phyloP scores from a whole-genome alignment of 2,113 vertebrate genomes.

The Sphyrna mokarran region DNA sequence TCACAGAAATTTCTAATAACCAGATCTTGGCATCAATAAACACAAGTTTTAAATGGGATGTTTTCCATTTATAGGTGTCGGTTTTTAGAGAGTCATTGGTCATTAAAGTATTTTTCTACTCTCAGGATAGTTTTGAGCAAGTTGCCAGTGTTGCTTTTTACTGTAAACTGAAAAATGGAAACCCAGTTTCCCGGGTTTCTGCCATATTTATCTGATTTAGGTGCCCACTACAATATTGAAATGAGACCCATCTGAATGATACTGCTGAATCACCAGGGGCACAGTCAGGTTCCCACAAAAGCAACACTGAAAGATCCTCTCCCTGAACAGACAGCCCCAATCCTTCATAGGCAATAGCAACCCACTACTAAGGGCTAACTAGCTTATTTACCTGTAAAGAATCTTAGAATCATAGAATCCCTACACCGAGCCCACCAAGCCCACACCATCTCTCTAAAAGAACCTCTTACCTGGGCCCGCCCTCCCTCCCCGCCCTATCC shows the following conservation, averaged over 20 bases:
- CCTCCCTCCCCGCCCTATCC: too few relatives aligned
- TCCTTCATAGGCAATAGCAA: background rate
- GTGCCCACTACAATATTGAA: background rate
- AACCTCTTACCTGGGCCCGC: too few relatives aligned
- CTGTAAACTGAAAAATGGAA: background rate
- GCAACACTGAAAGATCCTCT: background rate
- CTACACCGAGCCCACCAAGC: too few relatives aligned
- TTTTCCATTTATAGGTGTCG: background rate
- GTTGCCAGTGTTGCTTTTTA: background rate
- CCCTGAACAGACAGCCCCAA: background rate
- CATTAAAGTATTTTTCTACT: background rate
- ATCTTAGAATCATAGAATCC: too few relatives aligned
- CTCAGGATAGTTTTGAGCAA: background rate
- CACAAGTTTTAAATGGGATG: background rate
- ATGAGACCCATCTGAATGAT: background rate
- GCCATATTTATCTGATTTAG: background rate
- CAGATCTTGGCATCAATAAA: background rate
- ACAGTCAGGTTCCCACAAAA: background rate
- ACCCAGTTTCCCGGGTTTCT: background rate
- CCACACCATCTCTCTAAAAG: too few relatives aligned
- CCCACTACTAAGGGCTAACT: background rate
- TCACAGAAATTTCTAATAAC: background rate
- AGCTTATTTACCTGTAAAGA: background rate
- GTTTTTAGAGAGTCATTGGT: background rate
- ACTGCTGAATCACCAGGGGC: background rate